These are phyloP conservation scores for Schrankia costaestrigalis DNA, from an alignment of 2,888 invertebrate genomes.

Conservation along the genomic window DNA sequence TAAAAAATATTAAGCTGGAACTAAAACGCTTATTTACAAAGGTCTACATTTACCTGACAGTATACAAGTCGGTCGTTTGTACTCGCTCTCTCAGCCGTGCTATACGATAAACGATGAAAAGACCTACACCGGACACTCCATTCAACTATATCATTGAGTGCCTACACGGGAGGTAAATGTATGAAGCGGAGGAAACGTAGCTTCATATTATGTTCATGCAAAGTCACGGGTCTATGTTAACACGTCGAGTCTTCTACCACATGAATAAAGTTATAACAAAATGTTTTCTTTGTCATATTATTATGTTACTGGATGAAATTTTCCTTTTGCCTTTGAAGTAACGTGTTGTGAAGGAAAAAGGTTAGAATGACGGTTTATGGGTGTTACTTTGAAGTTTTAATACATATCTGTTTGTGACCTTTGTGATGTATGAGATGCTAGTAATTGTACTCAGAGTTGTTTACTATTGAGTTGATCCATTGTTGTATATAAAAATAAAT, in stretches of 20 bases:
- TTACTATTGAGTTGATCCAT: too few relatives aligned
- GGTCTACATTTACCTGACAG: slow-evolving; percentile 46
- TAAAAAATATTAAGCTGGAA: slow-evolving; percentile 39
- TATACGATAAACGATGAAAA: slow-evolving; percentile 66
- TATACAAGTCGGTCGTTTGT: slow-evolving; percentile 57
- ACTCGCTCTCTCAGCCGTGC: slow-evolving; percentile 51
- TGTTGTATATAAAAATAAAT: too few relatives aligned
- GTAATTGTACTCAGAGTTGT: slow-evolving; percentile 9
- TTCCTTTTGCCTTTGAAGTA: slow-evolving; percentile 21
- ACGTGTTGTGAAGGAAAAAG: slow-evolving; percentile 20
- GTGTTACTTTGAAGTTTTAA: slow-evolving; percentile 22
- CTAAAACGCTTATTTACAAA: slow-evolving; percentile 41
- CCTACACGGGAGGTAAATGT: slow-evolving; percentile 44
- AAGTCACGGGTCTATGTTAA: slow-evolving; percentile 6
- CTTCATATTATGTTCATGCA: slow-evolving; percentile 13
- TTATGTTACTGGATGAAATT: slow-evolving; percentile 15
- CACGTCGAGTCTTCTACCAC: slow-evolving; percentile 7
- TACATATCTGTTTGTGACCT: slow-evolving; percentile 14
- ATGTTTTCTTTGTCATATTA: slow-evolving; percentile 18
- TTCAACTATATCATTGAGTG: slow-evolving; percentile 68
- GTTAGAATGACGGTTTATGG: slow-evolving; percentile 21
- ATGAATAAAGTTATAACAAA: slow-evolving; percentile 22
- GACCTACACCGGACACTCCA: slow-evolving; percentile 67
- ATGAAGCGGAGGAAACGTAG: slow-evolving; percentile 47
- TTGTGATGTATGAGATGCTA: slow-evolving; percentile 9